phyloP scores from a whole-genome alignment of 92 coral and sea anemone species.

The Heliopora coerulea region DNA sequence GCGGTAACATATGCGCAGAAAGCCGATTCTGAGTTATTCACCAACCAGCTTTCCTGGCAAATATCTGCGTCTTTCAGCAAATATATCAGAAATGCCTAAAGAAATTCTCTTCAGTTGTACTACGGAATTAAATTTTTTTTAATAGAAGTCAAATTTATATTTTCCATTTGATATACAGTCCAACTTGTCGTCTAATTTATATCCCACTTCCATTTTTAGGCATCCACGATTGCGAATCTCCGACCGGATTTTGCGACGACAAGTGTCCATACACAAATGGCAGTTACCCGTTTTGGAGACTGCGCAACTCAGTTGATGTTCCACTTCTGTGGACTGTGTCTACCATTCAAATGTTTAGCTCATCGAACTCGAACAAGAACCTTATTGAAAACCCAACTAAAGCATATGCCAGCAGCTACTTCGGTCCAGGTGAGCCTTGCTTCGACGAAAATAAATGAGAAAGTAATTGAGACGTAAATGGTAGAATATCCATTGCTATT shows the following conservation, averaged over 20 bases:
- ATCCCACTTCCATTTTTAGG: too few relatives aligned
- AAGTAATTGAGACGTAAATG: neutral
- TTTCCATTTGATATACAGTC: too few relatives aligned
- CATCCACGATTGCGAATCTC: slow-evolving; percentile 89
- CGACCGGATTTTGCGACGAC: slow-evolving; percentile 82
- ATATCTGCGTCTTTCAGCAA: too few relatives aligned
- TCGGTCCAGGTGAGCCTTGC: slow-evolving; percentile 96
- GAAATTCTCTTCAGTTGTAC: too few relatives aligned
- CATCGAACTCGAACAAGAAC: slow-evolving; percentile 78
- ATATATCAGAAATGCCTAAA: too few relatives aligned
- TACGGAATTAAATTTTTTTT: too few relatives aligned
- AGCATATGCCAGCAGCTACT: slow-evolving; percentile 93
- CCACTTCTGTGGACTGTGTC: slow-evolving; percentile 85
- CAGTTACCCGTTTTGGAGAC: slow-evolving; percentile 93
- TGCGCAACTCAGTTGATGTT: slow-evolving; percentile 90
- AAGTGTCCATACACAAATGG: slow-evolving; percentile 89
- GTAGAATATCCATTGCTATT: too few relatives aligned
- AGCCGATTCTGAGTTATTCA: too few relatives aligned
- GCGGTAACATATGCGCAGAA: too few relatives aligned
- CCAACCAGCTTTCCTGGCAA: too few relatives aligned
- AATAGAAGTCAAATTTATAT: too few relatives aligned
- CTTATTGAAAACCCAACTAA: slow-evolving; percentile 64
- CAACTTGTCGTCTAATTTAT: too few relatives aligned
- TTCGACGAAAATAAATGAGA: neutral
- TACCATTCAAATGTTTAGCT: slow-evolving; percentile 74